A percentile compares a stretch with the other conserved stretches of the same genome.
Conservation (phyloP, 2,797 vertebrate species). For the Mareca penelope region DNA sequence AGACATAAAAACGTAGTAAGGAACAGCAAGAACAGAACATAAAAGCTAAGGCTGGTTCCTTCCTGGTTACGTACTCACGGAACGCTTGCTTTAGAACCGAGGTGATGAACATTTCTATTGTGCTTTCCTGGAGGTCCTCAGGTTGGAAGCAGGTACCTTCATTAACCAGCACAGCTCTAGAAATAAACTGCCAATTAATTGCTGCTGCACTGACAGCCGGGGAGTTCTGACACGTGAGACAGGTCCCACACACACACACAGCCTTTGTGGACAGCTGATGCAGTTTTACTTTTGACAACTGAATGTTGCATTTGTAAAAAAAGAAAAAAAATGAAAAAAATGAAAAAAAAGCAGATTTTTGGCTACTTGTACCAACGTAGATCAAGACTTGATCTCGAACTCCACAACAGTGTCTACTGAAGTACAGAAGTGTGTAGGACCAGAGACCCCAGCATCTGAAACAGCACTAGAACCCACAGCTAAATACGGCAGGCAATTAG, state of each 20-base stretch:
- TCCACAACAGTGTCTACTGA: neutral
- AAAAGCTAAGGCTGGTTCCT: slow-evolving; percentile 32
- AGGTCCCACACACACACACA: neutral
- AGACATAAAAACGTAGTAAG: neutral
- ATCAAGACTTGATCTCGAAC: slow-evolving; percentile 19
- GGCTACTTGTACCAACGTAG: neutral
- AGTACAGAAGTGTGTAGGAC: neutral
- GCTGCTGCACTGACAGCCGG: slow-evolving; percentile 10
- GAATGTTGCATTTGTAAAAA: neutral
- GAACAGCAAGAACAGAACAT: slow-evolving; percentile 2
- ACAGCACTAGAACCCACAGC: slow-evolving; percentile 36
- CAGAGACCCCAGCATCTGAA: neutral
- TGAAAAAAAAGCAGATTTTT: neutral
- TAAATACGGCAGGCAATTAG: slow-evolving; percentile 6
- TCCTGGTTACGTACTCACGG: neutral
- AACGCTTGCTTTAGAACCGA: slow-evolving; percentile 36
- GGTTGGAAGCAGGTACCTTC: neutral
- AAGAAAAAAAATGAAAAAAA: neutral
- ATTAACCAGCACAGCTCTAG: slow-evolving; percentile 6
- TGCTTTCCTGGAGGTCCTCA: slow-evolving; percentile 10
- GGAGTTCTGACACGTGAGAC: neutral
- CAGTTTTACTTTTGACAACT: slow-evolving; percentile 18
- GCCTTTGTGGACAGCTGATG: neutral
- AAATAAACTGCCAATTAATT: neutral
- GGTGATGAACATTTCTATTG: neutral